Evolutionary conservation across 2,797 vertebrate genomes (phyloP), one percentile per base, ranked within the genome.

Genomic region (Petrocephalus schoutedeni): DNA sequence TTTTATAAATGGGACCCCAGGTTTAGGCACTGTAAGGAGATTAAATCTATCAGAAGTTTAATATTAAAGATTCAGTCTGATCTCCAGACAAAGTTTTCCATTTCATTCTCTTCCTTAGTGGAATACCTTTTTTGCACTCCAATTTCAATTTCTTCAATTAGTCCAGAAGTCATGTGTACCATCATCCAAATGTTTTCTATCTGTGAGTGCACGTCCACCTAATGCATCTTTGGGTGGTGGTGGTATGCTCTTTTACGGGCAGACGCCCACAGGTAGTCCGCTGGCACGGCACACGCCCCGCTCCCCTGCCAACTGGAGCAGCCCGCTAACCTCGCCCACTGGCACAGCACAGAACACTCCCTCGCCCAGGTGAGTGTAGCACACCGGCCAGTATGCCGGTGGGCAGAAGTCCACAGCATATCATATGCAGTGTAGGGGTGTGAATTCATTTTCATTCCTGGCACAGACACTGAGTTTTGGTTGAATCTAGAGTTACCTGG

Each of bases 321-420:
- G 98, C 91, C 98, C 98, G 5, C 96, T 99, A 90, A 98, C 98
- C 84, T 99, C 98, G 36, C 98, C 98, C 88, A 99, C 97, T 86
- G 98, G 97, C 90, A 97, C 97, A 74, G 97, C 97, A 0, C 98
- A 98, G 93, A 98, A 97, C 92, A 97, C 97, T 84, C 95, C 97
- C 74, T 98, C 97, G 94, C 98, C 98, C 94, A 98, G 98, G 98
- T 99, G 96, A 92, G 0, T 32, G 82, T 32, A 19, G 2, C 23
- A 14, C 21, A 8, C 54, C 28, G 53, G 53, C 28, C n/a, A 28
- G 51, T n/a, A 23, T 19, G 21, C 9, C 4, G 3, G 21, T 28
- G 80, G n/a, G 12, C 10, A 14, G 53, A 54, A 57, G 12, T 4
- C 82, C 49, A 54, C 19, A 84, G 21, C 1, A 56, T 14, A 57